phyloP scores from a whole-genome alignment of 2,888 invertebrate species.

The Drosophila emarginata region DNA sequence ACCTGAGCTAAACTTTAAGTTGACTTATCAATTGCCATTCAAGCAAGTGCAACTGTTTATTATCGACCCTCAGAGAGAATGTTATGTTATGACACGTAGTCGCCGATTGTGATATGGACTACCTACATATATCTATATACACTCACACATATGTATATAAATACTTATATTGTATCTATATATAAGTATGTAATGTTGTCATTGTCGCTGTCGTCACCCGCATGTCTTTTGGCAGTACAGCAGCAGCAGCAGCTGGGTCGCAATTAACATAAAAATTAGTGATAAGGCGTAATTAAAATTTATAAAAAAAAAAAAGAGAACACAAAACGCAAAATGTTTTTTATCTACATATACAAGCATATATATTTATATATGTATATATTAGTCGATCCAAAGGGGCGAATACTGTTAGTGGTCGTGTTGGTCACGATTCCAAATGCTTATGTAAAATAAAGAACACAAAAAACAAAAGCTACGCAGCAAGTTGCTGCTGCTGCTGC shows the following conservation, averaged over 20 bases:
- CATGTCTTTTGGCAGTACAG: slow-evolving; percentile 45
- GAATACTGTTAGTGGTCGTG: slow-evolving; percentile 14
- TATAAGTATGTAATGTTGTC: background rate
- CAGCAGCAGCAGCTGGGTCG: slow-evolving; percentile 58
- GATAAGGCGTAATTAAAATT: slow-evolving; percentile 74
- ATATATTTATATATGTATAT: slow-evolving; percentile 8
- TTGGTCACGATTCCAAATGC: slow-evolving; percentile 39
- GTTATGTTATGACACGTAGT: slow-evolving; percentile 15
- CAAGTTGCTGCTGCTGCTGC: slow-evolving; percentile 52
- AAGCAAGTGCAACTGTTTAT: slow-evolving; percentile 16
- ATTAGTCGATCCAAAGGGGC: slow-evolving; percentile 9
- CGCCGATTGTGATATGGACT: slow-evolving; percentile 13
- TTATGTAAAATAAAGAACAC: slow-evolving; percentile 44
- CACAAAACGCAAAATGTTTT: slow-evolving; percentile 51
- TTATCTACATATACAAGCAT: background rate
- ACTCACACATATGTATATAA: background rate
- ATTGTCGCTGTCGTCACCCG: slow-evolving; percentile 54
- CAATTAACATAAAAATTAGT: slow-evolving; percentile 79
- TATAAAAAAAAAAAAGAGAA: slow-evolving; percentile 42
- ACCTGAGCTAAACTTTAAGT: slow-evolving; percentile 62
- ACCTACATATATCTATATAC: background rate
- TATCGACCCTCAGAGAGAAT: slow-evolving; percentile 29
- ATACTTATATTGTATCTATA: background rate
- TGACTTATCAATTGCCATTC: slow-evolving; percentile 28
- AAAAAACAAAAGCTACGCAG: slow-evolving; percentile 18